These are phyloP conservation scores for Melinaea menophilus DNA, from an alignment of 2,888 invertebrate species.

Conservation along the genomic window DNA sequence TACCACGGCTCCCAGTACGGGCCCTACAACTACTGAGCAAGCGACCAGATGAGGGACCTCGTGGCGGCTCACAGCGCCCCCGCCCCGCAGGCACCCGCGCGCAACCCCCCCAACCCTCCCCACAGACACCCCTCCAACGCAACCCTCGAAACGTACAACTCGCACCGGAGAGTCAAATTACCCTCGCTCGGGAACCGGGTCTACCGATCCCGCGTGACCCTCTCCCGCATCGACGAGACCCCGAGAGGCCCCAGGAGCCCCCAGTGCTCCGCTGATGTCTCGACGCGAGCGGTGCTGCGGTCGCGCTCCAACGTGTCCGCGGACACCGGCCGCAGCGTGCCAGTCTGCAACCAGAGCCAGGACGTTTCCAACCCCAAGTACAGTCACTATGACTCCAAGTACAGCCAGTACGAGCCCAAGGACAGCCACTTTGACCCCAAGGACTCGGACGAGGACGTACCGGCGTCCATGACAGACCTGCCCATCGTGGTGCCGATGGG, in stretches of 20 bases:
- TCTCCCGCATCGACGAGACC: conserved; percentile 69
- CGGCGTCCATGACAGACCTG: conserved; percentile 64
- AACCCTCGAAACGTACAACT: conserved; percentile 65
- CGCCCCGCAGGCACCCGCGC: conserved; percentile 72
- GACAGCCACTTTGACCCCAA: conserved; percentile 39
- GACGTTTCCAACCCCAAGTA: conserved; percentile 49
- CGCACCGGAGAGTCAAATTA: conserved; percentile 59
- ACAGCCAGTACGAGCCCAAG: conserved; percentile 62
- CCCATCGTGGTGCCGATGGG: conserved; percentile 65
- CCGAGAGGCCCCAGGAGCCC: conserved; percentile 54
- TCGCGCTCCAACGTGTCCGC: conserved; percentile 68
- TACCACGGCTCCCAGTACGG: conserved; percentile 96
- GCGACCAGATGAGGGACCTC: conserved; percentile 75
- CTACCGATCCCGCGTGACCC: conserved; percentile 62
- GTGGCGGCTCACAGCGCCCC: conserved; percentile 69
- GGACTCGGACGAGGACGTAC: conserved; percentile 54
- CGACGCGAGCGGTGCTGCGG: conserved; percentile 56
- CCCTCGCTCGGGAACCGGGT: conserved; percentile 58
- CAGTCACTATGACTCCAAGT: conserved; percentile 33
- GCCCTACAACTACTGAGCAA: conserved; percentile 92
- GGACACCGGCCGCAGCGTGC: conserved; percentile 69
- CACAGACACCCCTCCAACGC: conserved; percentile 39
- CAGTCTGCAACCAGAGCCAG: conserved; percentile 66
- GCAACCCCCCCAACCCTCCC: conserved; percentile 48
- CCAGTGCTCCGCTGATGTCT: conserved; percentile 60